Evolutionary conservation across 2,113 vertebrate genomes (phyloP), one percentile per base, ranked within the genome.

Genomic region (Triplophysa tibetana): DNA sequence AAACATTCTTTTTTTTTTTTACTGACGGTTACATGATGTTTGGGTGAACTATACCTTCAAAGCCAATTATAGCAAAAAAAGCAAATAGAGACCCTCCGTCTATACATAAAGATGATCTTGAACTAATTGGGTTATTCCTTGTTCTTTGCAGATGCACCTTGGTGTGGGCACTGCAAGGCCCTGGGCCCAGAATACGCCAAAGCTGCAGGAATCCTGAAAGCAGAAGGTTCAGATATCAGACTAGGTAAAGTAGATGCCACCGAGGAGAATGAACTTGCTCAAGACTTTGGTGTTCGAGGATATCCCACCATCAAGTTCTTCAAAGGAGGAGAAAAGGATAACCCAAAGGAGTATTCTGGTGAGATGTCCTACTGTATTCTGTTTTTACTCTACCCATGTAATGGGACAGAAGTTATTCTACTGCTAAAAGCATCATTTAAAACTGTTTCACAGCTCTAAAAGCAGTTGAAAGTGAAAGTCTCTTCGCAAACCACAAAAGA

Each of bases 221-320:
- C 88, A 0, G 96, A 97, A 79, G 94, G 94, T 2, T 98, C 96
- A 0, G 91, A 86, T 12, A 96, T 99, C 86, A 91, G 95, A 1
- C 88, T 99, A 87, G 98, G 85, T 7, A 99, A 99, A 87, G 97
- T 99, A 33, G 98, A 99, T 0, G 98, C 98, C 82, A 99, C 98
- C 0, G 98, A 99, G 79, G 97, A 99, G 90, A 92, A 95, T 0
- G 97, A 99, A 0, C 92, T 99, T 78, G 96, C 97, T 5, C 96
- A 98, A 83, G 93, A 96, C 81, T 99, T 93, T 0, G 95, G 96
- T 0, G 98, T 99, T 13, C 92, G 96, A 0, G 98, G 98, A 0
- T 99, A 99, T 82, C 98, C 98, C 61, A 99, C 98, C 61, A 99
- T 99, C 89, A 99, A 99, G 83, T 99, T 99, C 90, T 98, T 98